Conservation (phyloP, 1,140 invertebrate genomes). For the Scaptomyza hsui region DNA sequence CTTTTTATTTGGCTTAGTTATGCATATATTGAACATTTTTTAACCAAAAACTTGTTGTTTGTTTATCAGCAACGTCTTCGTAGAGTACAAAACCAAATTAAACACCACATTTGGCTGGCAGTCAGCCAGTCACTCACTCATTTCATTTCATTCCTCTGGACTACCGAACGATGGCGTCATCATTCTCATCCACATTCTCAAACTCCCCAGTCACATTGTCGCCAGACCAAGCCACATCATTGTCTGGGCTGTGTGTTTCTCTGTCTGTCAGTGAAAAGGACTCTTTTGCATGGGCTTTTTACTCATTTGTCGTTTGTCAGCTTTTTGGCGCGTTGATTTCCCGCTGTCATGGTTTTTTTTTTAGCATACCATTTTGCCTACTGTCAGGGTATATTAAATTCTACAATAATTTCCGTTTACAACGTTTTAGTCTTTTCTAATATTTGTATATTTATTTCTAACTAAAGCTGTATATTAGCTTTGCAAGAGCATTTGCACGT, state of each 20-base stretch:
- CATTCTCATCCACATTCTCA: not conserved
- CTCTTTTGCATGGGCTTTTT: conserved; percentile 55
- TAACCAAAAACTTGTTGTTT: conserved; percentile 34
- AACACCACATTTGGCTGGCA: conserved; percentile 11
- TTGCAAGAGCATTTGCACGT: conserved; percentile 6
- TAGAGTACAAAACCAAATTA: conserved; percentile 10
- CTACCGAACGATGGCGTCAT: conserved; percentile 16
- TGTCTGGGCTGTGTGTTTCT: not conserved
- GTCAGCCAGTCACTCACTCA: conserved; percentile 45
- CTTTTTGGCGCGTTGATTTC: conserved; percentile 72
- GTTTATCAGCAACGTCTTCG: conserved; percentile 45
- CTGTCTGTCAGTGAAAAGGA: conserved; percentile 17
- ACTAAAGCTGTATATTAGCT: not conserved
- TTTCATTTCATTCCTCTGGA: conserved; percentile 38
- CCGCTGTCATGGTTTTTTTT: conserved; percentile 72
- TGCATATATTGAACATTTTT: conserved; percentile 41
- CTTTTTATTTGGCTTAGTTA: conserved; percentile 27
- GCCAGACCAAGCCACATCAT: conserved; percentile 24
- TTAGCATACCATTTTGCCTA: conserved; percentile 10
- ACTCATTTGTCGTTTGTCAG: conserved; percentile 72
- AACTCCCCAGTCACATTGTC: conserved; percentile 9
- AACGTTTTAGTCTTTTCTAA: not conserved
- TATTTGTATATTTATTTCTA: not conserved
- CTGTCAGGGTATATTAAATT: too few species aligned
- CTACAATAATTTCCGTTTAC: too few species aligned